phyloP scores from a whole-genome alignment of 2,797 vertebrate species.

The Eurystomus glaucurus region DNA sequence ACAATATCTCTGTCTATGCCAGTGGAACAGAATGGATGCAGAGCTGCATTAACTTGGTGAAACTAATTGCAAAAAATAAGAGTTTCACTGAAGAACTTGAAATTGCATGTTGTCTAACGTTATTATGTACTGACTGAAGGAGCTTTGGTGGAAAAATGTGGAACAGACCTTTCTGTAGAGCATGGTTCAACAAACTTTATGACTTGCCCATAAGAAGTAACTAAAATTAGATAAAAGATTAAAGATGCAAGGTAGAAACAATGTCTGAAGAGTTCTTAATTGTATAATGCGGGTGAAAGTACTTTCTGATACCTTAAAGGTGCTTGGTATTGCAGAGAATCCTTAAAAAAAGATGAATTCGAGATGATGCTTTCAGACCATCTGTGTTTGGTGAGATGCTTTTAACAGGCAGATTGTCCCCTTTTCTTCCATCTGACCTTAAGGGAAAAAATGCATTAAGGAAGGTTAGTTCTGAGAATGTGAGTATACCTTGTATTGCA shows the following conservation, averaged over 20 bases:
- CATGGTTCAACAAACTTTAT: neutral
- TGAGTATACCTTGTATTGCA: neutral
- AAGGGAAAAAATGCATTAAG: conserved; percentile 69
- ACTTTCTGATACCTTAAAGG: conserved; percentile 13
- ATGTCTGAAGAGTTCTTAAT: neutral
- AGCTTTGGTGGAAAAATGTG: neutral
- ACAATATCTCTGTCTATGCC: neutral
- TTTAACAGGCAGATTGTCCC: conserved; percentile 22
- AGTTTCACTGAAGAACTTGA: neutral
- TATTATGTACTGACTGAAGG: neutral
- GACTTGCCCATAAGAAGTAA: conserved; percentile 7
- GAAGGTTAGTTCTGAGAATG: neutral
- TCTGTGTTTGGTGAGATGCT: conserved; percentile 40
- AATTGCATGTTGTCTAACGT: rapidly evolving
- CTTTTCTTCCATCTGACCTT: conserved; percentile 56
- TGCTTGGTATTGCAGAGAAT: neutral
- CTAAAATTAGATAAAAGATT: conserved; percentile 45
- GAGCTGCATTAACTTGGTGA: neutral
- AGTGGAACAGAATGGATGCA: neutral
- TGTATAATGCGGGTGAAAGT: conserved; percentile 1
- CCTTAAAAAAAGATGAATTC: conserved; percentile 33
- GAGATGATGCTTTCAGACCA: conserved; percentile 34
- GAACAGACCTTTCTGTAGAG: neutral
- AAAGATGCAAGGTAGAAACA: conserved; percentile 32
- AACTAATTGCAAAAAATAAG: neutral